A percentile compares a stretch with the other conserved stretches of the same genome.
phyloP scores from a whole-genome alignment of 2,113 vertebrate species.

The Gavialis gangeticus region DNA sequence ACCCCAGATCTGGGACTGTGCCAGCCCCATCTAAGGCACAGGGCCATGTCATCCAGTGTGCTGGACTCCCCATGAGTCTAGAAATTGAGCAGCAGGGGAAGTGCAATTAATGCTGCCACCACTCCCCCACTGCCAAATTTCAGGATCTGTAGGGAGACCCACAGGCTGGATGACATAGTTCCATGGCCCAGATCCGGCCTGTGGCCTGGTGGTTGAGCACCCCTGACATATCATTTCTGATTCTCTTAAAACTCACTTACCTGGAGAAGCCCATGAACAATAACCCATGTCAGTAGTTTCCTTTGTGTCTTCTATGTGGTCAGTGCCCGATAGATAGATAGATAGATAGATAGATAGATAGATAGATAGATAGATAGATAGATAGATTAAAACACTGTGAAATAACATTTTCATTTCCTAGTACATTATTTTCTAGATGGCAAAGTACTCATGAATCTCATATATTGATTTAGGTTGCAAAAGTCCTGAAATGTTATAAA shows the following conservation, averaged over 20 bases:
- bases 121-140: no score
- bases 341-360: neutral
- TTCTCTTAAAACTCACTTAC: neutral
- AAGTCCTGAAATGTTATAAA: slow-evolving; percentile 30
- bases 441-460: neutral
- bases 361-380: neutral
- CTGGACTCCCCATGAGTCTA: no score
- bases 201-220: no score
- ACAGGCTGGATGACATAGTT: no score
- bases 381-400: neutral
- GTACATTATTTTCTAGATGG: neutral
- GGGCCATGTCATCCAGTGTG: no score
- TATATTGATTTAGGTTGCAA: slow-evolving; percentile 25
- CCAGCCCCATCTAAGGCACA: no score
- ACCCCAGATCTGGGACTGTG: no score
- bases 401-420: neutral
- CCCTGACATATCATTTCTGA: neutral
- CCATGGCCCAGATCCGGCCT: no score
- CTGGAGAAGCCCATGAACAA: neutral
- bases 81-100: no score
- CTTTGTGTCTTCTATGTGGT: neutral
- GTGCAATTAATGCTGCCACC: no score
- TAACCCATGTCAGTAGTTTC: neutral
- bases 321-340: neutral
- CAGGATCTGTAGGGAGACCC: no score